Conservation (phyloP, 2,888 invertebrate species). For the Melanostoma mellinum region DNA sequence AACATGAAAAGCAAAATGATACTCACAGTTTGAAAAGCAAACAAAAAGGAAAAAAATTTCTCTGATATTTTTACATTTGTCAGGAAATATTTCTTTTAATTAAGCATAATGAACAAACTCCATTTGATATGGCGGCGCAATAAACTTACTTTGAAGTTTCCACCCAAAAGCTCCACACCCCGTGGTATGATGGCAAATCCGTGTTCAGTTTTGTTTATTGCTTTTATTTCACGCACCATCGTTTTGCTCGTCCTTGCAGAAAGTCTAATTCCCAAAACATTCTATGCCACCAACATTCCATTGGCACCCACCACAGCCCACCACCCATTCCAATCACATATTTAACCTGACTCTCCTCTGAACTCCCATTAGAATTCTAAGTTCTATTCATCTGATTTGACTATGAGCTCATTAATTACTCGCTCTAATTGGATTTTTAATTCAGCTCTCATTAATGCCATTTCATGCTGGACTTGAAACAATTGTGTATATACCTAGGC, state of each 20-base stretch:
- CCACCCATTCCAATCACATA: conserved; percentile 4
- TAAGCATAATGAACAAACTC: conserved; percentile 12
- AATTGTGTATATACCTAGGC: neutral
- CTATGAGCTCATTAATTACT: conserved; percentile 54
- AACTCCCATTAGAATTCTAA: conserved; percentile 28
- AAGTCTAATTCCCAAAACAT: neutral
- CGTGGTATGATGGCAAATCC: neutral
- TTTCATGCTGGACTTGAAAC: conserved; percentile 30
- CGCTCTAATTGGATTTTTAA: conserved; percentile 61
- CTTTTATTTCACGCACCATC: conserved; percentile 3
- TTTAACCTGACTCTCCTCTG: conserved; percentile 12
- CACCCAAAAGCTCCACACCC: neutral
- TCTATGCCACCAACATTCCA: conserved; percentile 12
- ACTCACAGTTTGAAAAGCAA: too few relatives aligned
- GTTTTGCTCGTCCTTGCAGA: neutral
- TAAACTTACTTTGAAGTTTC: conserved; percentile 13
- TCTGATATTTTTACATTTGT: conserved; percentile 61
- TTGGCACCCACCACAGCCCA: neutral
- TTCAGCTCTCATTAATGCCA: conserved; percentile 55
- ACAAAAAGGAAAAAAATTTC: neutral
- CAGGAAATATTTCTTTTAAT: neutral
- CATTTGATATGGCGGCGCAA: neutral
- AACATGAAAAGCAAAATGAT: too few relatives aligned
- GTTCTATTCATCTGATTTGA: conserved; percentile 16
- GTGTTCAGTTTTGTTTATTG: neutral